These are phyloP conservation scores for Eulithis prunata DNA, from an alignment of 2,888 invertebrate genomes.

Conservation along the genomic window DNA sequence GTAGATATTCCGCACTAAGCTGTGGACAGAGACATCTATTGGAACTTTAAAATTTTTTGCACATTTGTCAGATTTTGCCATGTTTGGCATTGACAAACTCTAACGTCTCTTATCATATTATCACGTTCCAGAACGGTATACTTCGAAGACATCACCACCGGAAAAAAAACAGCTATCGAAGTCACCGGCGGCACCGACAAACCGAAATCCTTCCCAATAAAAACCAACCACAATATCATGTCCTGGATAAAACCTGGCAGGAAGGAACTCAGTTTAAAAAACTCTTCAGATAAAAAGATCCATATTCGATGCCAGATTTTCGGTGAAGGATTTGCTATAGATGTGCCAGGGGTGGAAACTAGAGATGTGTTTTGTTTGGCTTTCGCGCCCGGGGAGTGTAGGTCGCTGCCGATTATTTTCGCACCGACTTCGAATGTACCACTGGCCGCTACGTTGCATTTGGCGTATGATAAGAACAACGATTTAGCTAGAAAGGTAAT, in stretches of 20 bases:
- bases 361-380: conserved; percentile 62
- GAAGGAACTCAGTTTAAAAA: conserved; percentile 74
- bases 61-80: too few species aligned
- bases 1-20: too few species aligned
- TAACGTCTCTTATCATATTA: not conserved
- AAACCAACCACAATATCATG: conserved; percentile 64
- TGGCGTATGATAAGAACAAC: conserved; percentile 67
- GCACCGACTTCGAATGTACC: conserved; percentile 59
- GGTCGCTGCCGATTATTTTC: conserved; percentile 65
- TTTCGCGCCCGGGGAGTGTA: conserved; percentile 66
- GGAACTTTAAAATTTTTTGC: too few species aligned
- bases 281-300: conserved; percentile 63
- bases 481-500: conserved; percentile 67
- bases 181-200: conserved; percentile 61
- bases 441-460: conserved; percentile 59
- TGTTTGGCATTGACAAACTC: too few species aligned
- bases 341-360: conserved; percentile 63
- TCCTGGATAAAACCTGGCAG: conserved; percentile 71
- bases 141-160: conserved; percentile 65
- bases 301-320: conserved; percentile 67
- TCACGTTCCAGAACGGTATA: conserved; percentile 58
- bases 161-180: conserved; percentile 56
- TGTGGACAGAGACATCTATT: too few species aligned
- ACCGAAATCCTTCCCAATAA: conserved; percentile 68
- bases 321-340: conserved; percentile 73